phyloP scores from a whole-genome alignment of 1,140 invertebrate genomes.

The Aricia agestis region DNA sequence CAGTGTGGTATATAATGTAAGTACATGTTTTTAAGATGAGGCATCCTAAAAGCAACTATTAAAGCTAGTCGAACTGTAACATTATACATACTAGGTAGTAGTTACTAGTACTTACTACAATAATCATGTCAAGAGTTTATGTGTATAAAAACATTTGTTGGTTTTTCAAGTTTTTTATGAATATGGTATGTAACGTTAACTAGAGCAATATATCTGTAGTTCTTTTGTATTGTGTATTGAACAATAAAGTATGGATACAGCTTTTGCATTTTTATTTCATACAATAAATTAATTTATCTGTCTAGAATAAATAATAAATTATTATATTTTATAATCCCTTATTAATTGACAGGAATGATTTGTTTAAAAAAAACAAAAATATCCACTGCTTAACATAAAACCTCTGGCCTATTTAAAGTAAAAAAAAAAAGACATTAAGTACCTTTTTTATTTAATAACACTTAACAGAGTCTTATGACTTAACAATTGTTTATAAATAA shows the following conservation, averaged over 20 bases:
- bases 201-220: constrained; percentile 9
- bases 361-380: too few species aligned
- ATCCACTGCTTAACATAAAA: too few species aligned
- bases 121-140: background rate
- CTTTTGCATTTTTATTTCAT: background rate
- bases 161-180: constrained; percentile 14
- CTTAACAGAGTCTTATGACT: background rate
- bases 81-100: background rate
- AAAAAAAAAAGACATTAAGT: background rate
- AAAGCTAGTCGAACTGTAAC: background rate
- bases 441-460: background rate
- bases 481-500: too few species aligned
- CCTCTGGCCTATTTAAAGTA: too few species aligned
- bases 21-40: too few species aligned
- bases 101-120: background rate
- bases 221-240: constrained; percentile 16
- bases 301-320: too few species aligned
- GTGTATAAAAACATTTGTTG: background rate
- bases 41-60: too few species aligned
- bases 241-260: constrained; percentile 6
- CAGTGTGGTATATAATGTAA: too few species aligned
- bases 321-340: too few species aligned
- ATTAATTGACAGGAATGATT: too few species aligned
- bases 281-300: background rate
- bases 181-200: background rate